phyloP scores from a whole-genome alignment of 2,888 invertebrate species.

The Eristalis tenax region DNA sequence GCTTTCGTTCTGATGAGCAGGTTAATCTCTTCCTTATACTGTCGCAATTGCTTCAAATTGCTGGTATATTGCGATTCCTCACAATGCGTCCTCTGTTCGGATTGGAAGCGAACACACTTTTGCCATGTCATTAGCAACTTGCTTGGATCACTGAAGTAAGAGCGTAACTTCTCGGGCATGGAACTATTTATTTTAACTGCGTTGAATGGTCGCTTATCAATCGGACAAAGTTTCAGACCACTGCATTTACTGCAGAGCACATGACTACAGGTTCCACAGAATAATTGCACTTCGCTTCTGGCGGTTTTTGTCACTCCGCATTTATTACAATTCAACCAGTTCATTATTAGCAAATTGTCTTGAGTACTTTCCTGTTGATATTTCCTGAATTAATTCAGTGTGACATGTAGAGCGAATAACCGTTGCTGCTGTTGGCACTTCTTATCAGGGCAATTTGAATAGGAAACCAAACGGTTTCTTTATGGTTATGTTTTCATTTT shows the following conservation, averaged over 20 bases:
- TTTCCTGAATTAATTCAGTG: not conserved
- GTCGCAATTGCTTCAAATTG: constrained; percentile 8
- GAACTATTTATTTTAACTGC: constrained; percentile 21
- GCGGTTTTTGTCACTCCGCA: constrained; percentile 23
- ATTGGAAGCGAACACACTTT: constrained; percentile 54
- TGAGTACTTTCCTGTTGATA: not conserved
- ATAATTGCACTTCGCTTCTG: not conserved
- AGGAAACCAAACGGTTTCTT: not conserved
- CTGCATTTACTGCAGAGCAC: constrained; percentile 47
- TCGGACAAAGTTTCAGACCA: constrained; percentile 21
- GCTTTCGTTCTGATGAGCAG: constrained; percentile 16
- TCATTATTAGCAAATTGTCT: constrained; percentile 19
- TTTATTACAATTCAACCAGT: constrained; percentile 62
- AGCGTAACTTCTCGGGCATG: constrained; percentile 32
- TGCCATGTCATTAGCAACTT: constrained; percentile 24
- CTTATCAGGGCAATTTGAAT: not conserved
- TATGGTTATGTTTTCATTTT: not conserved
- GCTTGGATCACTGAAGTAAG: constrained; percentile 46
- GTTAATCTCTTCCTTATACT: constrained; percentile 25
- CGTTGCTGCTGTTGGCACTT: not conserved
- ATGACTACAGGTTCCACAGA: constrained; percentile 44
- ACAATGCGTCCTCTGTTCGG: constrained; percentile 26
- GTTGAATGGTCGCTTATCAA: constrained; percentile 38
- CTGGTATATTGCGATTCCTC: not conserved
- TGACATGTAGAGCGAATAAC: not conserved